Conservation (phyloP, 2,113 vertebrate species). For the Callaeas wilsoni region DNA sequence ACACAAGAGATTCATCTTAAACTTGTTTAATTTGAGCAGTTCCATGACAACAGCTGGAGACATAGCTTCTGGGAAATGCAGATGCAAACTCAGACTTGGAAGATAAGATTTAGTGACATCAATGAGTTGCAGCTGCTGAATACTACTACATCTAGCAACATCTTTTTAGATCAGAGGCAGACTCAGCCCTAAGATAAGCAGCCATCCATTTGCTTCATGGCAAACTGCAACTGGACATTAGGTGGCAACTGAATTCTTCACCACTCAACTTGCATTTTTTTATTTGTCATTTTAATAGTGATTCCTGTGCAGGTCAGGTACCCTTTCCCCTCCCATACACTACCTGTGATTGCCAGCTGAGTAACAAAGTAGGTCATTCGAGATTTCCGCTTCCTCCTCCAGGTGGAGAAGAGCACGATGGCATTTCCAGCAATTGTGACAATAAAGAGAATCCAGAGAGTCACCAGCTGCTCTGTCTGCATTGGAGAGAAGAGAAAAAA, state of each 20-base stretch:
- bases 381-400: slow-evolving; percentile 73
- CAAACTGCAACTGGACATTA: background rate
- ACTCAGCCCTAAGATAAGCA: background rate
- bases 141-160: background rate
- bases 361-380: slow-evolving; percentile 79
- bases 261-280: background rate
- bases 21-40: background rate
- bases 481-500: background rate
- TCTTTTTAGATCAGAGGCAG: background rate
- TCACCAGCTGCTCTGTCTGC: slow-evolving; percentile 77
- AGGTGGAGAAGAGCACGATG: slow-evolving; percentile 68
- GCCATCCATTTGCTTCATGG: background rate
- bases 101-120: background rate
- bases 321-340: background rate
- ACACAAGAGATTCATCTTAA: background rate
- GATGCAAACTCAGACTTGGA: background rate
- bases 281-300: background rate
- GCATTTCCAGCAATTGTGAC: slow-evolving; percentile 72
- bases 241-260: background rate
- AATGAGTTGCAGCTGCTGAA: background rate
- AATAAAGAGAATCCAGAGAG: slow-evolving; percentile 76
- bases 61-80: background rate
- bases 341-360: slow-evolving; percentile 77
- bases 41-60: background rate
- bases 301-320: background rate